Conservation (phyloP, 2,113 vertebrate species). For the Myiozetetes cayanensis region DNA sequence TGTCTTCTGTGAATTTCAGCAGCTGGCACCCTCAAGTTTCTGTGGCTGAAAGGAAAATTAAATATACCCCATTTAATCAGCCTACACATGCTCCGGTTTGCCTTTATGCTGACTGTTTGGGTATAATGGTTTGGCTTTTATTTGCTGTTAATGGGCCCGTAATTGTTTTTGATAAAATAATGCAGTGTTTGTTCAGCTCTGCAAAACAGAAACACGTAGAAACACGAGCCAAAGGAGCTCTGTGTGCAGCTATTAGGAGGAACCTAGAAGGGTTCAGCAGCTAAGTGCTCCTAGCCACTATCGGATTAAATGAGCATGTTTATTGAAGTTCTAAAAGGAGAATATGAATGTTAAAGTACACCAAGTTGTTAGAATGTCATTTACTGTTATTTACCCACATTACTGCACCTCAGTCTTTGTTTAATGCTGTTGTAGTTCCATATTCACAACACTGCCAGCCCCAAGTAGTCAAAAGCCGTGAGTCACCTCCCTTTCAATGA, state of each 20-base stretch:
- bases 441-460: slow-evolving; percentile 1
- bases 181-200: slow-evolving; percentile 3
- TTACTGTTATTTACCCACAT: background rate
- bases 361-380: background rate
- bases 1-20: slow-evolving; percentile 18
- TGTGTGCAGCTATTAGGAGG: background rate
- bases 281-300: background rate
- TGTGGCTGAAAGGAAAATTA: slow-evolving; percentile 32
- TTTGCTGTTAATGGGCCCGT: background rate
- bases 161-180: slow-evolving; percentile 49
- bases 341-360: background rate
- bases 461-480: background rate
- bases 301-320: background rate
- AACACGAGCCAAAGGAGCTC: background rate
- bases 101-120: background rate
- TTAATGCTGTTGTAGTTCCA: background rate
- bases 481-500: background rate
- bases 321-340: background rate
- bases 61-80: slow-evolving; percentile 21
- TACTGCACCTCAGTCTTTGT: background rate
- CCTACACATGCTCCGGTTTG: background rate
- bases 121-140: slow-evolving; percentile 33
- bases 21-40: slow-evolving; percentile 28
- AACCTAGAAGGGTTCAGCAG: background rate
- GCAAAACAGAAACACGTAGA: background rate